Conservation (phyloP, 2,113 vertebrate genomes). For the Cephalopterus ornatus region DNA sequence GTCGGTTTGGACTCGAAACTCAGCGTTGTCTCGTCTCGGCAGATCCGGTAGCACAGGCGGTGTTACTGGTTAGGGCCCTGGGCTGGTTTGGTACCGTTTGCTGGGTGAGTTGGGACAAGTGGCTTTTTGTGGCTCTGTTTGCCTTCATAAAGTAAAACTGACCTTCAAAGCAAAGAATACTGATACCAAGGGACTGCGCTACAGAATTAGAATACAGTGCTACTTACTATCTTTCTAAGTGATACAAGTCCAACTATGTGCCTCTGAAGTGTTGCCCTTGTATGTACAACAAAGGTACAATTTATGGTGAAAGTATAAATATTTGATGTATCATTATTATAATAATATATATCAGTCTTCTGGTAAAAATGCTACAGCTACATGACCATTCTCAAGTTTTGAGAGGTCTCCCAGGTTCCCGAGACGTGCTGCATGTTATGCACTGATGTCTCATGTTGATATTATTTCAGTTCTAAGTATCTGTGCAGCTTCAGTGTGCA, state of each 20-base stretch:
- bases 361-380: neutral
- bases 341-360: neutral
- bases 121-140: neutral
- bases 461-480: neutral
- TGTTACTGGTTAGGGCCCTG: neutral
- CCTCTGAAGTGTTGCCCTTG: rapidly evolving
- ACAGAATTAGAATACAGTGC: neutral
- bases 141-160: neutral
- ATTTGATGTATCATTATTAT: neutral
- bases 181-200: neutral
- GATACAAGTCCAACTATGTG: rapidly evolving
- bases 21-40: too few relatives aligned
- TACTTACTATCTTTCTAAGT: neutral
- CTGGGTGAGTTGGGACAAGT: neutral
- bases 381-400: neutral
- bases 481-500: neutral
- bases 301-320: neutral
- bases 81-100: neutral
- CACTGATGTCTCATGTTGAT: neutral
- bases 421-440: rapidly evolving
- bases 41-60: neutral
- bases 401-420: neutral
- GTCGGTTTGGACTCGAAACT: rapidly evolving
- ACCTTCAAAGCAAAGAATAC: neutral
- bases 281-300: neutral